phyloP scores from a whole-genome alignment of 1,140 invertebrate species.

The Saccostrea cuccullata region DNA sequence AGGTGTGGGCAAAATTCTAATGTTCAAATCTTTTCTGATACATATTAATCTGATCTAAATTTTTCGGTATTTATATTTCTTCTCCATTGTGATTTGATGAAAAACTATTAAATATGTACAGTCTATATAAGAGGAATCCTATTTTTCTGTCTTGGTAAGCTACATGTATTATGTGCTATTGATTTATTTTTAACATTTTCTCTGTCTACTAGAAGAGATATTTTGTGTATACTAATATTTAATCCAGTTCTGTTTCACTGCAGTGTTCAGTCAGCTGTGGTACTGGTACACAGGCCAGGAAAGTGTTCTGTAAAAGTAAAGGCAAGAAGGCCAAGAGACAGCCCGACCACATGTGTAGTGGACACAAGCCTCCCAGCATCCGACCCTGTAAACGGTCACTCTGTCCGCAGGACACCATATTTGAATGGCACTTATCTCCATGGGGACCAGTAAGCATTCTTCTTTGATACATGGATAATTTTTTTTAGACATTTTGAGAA shows the following conservation, averaged over 20 bases:
- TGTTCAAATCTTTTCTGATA: background rate
- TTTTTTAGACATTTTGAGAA: background rate
- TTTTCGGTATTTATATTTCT: slow-evolving; percentile 71
- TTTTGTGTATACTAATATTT: background rate
- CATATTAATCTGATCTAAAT: background rate
- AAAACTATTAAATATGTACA: too few species aligned
- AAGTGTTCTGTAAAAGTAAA: slow-evolving; percentile 82
- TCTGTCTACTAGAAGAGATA: too few species aligned
- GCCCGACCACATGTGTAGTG: slow-evolving; percentile 57
- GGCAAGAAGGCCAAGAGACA: slow-evolving; percentile 73
- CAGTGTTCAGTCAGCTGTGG: slow-evolving; percentile 88
- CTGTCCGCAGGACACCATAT: slow-evolving; percentile 55
- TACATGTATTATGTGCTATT: too few species aligned
- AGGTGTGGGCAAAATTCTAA: slow-evolving; percentile 54
- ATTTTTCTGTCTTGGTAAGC: too few species aligned
- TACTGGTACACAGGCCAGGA: slow-evolving; percentile 83
- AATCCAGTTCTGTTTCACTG: slow-evolving; percentile 22
- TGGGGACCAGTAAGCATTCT: slow-evolving; percentile 69
- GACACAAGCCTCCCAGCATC: slow-evolving; percentile 52
- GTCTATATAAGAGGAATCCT: too few species aligned
- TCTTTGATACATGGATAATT: background rate
- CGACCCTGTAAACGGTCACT: slow-evolving; percentile 52
- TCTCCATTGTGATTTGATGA: slow-evolving; percentile 79
- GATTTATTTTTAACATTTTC: too few species aligned
- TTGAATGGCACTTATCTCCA: slow-evolving; percentile 65